Evolutionary conservation across 2,113 vertebrate species (phyloP).

Genomic region (Martes martes): DNA sequence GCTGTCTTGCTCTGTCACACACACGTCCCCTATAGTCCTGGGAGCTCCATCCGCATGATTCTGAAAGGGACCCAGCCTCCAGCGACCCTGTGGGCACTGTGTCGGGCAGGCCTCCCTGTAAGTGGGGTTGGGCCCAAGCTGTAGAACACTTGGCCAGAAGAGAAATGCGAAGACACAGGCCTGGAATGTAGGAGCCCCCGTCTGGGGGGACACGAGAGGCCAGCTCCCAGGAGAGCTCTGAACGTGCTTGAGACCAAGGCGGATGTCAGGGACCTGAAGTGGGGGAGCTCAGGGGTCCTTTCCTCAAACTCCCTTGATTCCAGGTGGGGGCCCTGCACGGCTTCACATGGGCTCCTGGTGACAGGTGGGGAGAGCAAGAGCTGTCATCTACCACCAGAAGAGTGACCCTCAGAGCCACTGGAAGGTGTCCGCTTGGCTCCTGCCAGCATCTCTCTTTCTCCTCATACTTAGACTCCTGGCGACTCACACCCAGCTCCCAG

Average conservation of each 20-base stretch:
- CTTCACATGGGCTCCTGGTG: not conserved
- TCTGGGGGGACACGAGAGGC: not conserved
- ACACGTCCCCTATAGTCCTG: accelerated
- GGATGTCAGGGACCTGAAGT: accelerated
- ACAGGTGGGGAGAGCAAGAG: not conserved
- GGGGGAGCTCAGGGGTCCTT: not conserved
- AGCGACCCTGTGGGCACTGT: not conserved
- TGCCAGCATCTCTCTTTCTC: not conserved
- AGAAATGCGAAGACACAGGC: not conserved
- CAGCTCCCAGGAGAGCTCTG: not conserved
- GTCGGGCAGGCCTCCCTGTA: no score
- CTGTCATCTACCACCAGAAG: accelerated
- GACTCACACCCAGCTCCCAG: not conserved
- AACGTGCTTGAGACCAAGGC: accelerated
- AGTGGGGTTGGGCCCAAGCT: no score
- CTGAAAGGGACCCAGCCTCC: not conserved
- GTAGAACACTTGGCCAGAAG: not conserved
- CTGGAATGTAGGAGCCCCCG: accelerated
- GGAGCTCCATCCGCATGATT: not conserved
- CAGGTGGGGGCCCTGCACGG: not conserved
- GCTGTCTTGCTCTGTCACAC: not conserved
- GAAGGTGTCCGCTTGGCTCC: not conserved
- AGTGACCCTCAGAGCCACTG: not conserved
- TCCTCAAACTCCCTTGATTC: not conserved
- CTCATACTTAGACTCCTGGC: accelerated